These are phyloP conservation scores for Phymanthus crucifer DNA, from an alignment of 92 coral and sea anemone species.

Conservation along the genomic window DNA sequence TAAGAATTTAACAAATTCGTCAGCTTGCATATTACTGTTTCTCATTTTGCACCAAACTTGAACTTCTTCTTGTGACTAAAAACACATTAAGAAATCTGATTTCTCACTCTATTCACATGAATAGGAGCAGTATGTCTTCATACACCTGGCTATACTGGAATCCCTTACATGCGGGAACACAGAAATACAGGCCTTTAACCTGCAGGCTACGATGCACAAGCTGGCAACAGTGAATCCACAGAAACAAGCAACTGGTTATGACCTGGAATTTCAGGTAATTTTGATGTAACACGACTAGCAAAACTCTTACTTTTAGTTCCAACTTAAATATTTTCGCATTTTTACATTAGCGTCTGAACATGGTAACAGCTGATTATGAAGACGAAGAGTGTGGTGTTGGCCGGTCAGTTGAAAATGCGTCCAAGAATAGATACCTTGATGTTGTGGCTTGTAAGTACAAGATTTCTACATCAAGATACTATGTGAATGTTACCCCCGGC, in stretches of 20 bases:
- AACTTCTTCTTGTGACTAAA: background rate
- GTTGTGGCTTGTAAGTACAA: constrained; percentile 30
- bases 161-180: constrained; percentile 15
- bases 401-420: constrained; percentile 2
- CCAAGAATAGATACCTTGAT: constrained; percentile 37
- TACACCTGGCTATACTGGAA: constrained; percentile 3
- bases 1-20: constrained; percentile 4
- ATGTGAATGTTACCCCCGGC: too few species aligned
- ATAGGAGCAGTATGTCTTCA: constrained; percentile 16
- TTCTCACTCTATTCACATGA: background rate
- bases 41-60: background rate
- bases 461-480: too few species aligned
- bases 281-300: background rate
- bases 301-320: background rate
- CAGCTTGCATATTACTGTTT: too few species aligned
- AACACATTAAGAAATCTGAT: background rate
- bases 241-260: constrained; percentile 2
- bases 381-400: constrained; percentile 30
- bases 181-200: constrained; percentile 12
- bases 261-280: constrained; percentile 3
- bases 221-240: background rate
- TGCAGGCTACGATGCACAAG: background rate
- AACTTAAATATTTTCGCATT: background rate
- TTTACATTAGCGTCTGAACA: constrained; percentile 27
- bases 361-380: constrained; percentile 22